Percentiles rank a stretch among this genome's conserved stretches.
These are phyloP conservation scores for Cenopis cana DNA, from an alignment of 2,888 invertebrate genomes.

Conservation along the genomic window DNA sequence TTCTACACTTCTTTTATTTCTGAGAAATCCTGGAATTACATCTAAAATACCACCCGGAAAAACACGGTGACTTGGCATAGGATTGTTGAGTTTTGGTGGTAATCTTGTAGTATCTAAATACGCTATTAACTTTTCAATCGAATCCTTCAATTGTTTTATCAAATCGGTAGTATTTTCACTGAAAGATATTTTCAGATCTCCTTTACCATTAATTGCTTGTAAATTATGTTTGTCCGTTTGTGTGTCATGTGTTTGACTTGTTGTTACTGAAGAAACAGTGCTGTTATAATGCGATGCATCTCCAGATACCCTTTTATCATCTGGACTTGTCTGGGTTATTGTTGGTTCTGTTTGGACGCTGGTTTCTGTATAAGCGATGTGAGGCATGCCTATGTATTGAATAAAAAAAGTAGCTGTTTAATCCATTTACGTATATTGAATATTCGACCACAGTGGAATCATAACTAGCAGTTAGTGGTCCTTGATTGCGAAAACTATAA, in stretches of 20 bases:
- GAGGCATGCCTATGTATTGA: conserved; percentile 1
- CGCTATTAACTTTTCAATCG: conserved; percentile 7
- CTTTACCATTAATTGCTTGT: background rate
- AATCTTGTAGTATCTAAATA: background rate
- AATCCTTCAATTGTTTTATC: conserved; percentile 5
- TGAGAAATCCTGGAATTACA: conserved; percentile 1
- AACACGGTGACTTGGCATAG: background rate
- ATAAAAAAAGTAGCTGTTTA: background rate
- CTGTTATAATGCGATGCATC: background rate
- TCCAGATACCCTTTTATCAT: background rate
- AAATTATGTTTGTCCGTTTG: background rate
- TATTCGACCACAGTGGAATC: no score
- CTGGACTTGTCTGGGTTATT: background rate
- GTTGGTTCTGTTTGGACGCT: conserved; percentile 2
- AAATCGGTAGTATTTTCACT: conserved; percentile 12
- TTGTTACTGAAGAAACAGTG: background rate
- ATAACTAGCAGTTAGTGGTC: no score
- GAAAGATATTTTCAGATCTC: conserved; percentile 8
- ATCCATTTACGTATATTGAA: background rate
- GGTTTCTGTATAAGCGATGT: background rate
- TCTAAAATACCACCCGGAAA: background rate
- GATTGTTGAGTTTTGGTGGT: background rate
- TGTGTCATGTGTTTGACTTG: background rate
- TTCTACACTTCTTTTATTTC: conserved; percentile 14
- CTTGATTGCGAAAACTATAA: no score